Conservation (phyloP, 64 coral and sea anemone genomes). For the Dendronephthya gigantea region DNA sequence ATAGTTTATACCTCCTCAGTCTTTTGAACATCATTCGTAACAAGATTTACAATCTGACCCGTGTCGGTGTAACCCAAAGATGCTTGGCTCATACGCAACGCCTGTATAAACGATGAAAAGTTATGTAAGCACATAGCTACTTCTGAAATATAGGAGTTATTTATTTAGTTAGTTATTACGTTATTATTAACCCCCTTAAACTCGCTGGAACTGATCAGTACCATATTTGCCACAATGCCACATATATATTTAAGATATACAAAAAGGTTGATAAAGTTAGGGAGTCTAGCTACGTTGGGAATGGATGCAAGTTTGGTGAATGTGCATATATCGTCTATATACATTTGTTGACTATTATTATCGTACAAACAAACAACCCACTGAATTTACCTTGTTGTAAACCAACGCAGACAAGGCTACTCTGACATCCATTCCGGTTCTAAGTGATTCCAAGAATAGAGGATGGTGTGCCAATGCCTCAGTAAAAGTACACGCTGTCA, state of each 20-base stretch:
- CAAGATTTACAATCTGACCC: constrained; percentile 85
- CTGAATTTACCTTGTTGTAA: neutral
- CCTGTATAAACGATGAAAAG: constrained; percentile 12
- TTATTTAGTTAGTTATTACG: too few relatives aligned
- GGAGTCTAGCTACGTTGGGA: too few relatives aligned
- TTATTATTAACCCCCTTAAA: too few relatives aligned
- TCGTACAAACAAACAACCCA: neutral
- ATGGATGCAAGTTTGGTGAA: too few relatives aligned
- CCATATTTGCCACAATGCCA: too few relatives aligned
- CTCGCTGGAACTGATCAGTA: too few relatives aligned
- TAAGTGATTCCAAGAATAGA: neutral
- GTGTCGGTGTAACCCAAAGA: constrained; percentile 52
- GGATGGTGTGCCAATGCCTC: neutral
- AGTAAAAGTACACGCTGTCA: neutral
- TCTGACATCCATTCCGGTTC: neutral
- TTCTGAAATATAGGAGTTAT: too few relatives aligned
- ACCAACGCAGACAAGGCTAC: neutral
- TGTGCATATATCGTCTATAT: too few relatives aligned
- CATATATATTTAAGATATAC: too few relatives aligned
- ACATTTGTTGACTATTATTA: too few relatives aligned
- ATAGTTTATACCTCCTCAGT: constrained; percentile 49
- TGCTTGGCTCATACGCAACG: constrained; percentile 49
- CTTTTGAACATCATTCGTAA: constrained; percentile 83
- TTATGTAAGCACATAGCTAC: neutral
- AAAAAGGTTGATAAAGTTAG: too few relatives aligned